phyloP scores from a whole-genome alignment of 2,888 invertebrate species.

The Andrena bicolor region DNA sequence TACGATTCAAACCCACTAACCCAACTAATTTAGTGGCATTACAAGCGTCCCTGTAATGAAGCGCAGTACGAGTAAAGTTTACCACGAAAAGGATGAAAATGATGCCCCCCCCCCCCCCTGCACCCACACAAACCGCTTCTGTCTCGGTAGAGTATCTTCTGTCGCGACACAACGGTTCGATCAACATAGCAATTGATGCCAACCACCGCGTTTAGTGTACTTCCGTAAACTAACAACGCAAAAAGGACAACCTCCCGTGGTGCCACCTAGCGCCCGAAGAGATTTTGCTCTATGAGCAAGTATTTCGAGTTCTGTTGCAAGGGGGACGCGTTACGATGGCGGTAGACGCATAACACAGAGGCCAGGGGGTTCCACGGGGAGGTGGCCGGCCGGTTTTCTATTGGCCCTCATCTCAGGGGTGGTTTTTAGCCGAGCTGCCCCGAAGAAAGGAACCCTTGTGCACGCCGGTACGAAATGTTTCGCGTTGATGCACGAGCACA shows the following conservation, averaged over 20 bases:
- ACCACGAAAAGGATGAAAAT: too few species aligned
- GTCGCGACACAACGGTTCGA: too few species aligned
- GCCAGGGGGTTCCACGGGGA: slow-evolving; percentile 61
- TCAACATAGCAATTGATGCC: background rate
- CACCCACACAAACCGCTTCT: background rate
- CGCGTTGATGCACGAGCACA: slow-evolving; percentile 69
- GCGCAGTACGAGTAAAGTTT: too few species aligned
- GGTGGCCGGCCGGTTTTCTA: slow-evolving; percentile 75
- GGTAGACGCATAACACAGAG: slow-evolving; percentile 45
- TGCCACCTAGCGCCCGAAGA: background rate
- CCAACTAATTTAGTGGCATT: too few species aligned
- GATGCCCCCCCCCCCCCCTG: background rate
- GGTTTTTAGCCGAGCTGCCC: slow-evolving; percentile 81
- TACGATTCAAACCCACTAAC: too few species aligned
- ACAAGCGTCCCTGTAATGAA: too few species aligned
- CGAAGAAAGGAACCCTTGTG: slow-evolving; percentile 78
- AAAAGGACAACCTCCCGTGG: background rate
- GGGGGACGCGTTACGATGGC: slow-evolving; percentile 65
- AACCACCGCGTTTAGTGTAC: background rate
- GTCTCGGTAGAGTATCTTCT: background rate
- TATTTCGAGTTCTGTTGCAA: slow-evolving; percentile 23
- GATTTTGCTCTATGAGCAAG: background rate
- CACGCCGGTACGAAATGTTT: slow-evolving; percentile 66
- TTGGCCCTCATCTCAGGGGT: slow-evolving; percentile 82
- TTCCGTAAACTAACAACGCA: background rate